phyloP scores from a whole-genome alignment of 2,113 vertebrate species.

The Macrotus californicus region DNA sequence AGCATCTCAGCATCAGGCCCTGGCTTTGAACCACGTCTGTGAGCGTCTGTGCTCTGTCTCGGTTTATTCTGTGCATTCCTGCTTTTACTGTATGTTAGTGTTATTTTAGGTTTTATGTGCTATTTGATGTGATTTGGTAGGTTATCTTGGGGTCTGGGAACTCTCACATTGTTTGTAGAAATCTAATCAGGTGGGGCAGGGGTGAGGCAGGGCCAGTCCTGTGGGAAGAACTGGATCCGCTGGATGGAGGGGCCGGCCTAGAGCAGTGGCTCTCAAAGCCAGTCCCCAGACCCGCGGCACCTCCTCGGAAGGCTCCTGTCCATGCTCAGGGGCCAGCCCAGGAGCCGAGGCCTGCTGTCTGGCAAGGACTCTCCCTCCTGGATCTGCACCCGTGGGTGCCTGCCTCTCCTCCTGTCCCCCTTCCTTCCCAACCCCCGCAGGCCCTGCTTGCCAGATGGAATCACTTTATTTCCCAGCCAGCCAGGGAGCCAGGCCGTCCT shows the following conservation, averaged over 20 bases:
- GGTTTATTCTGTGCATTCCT: neutral
- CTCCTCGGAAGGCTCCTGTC: neutral
- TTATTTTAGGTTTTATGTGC: neutral
- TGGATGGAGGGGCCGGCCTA: neutral
- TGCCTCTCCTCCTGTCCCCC: neutral
- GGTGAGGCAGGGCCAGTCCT: neutral
- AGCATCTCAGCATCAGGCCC: neutral
- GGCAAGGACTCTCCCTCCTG: neutral
- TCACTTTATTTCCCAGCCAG: neutral
- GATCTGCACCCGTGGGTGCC: neutral
- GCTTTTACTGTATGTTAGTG: neutral
- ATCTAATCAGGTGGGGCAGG: neutral
- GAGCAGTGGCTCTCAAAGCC: neutral
- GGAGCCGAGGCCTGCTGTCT: neutral
- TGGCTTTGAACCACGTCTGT: neutral
- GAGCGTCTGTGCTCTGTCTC: neutral
- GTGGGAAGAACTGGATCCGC: neutral
- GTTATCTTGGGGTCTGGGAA: neutral
- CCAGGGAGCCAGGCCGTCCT: neutral
- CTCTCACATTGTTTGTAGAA: neutral
- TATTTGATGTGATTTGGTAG: neutral
- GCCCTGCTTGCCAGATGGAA: neutral
- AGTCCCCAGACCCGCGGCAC: neutral
- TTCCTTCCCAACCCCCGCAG: too few relatives aligned
- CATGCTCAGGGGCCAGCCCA: neutral